Evolutionary conservation across 2,797 vertebrate species (phyloP).

Genomic region (Sebastes jordani): DNA sequence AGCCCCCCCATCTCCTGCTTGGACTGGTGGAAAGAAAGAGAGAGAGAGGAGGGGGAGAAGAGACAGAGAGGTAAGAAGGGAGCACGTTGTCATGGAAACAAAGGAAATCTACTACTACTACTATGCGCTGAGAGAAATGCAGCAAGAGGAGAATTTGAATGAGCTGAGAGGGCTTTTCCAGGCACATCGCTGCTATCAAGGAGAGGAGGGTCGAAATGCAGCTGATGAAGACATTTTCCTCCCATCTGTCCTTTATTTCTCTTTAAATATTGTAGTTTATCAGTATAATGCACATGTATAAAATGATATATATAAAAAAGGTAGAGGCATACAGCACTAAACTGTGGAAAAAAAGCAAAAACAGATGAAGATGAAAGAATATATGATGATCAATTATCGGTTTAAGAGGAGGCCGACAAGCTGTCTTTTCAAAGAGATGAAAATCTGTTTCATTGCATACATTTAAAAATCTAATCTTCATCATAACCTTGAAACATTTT

Average conservation of each 20-base stretch:
- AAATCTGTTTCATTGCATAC: background rate
- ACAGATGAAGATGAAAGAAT: background rate
- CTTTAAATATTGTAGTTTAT: background rate
- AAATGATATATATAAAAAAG: too few species aligned
- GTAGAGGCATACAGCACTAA: background rate
- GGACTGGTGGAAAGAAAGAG: constrained; percentile 77
- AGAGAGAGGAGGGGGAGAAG: background rate
- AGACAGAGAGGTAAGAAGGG: constrained; percentile 15
- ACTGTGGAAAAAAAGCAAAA: background rate
- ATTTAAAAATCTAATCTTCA: too few species aligned
- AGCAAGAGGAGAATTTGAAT: constrained; percentile 50
- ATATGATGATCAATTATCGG: background rate
- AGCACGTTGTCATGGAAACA: constrained; percentile 72
- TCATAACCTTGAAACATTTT: background rate
- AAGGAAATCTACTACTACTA: constrained; percentile 40
- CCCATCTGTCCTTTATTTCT: background rate
- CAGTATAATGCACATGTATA: background rate
- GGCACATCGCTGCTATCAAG: background rate
- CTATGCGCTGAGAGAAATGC: constrained; percentile 5
- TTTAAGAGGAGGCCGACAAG: background rate
- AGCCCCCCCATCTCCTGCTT: constrained; percentile 88
- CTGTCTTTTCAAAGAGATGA: background rate
- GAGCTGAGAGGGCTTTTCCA: constrained; percentile 49
- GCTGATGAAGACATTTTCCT: background rate
- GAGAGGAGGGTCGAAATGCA: background rate